Conservation (phyloP, 2,888 invertebrate species). For the Deilephila elpenor region DNA sequence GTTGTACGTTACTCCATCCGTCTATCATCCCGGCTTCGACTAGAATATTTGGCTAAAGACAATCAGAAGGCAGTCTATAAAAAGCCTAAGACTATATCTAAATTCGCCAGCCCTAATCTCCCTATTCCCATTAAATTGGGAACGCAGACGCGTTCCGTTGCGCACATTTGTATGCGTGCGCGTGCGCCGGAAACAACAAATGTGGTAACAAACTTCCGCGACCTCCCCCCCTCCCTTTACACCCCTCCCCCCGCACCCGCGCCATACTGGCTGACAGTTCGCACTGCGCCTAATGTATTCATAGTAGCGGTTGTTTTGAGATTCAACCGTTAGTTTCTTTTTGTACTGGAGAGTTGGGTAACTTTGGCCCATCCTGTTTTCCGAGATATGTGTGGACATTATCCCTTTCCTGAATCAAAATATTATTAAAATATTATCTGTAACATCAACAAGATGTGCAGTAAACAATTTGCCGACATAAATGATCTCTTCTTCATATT, state of each 20-base stretch:
- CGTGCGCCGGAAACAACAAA: conserved; percentile 72
- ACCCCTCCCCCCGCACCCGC: conserved; percentile 21
- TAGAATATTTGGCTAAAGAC: too few relatives aligned
- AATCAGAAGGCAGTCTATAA: too few relatives aligned
- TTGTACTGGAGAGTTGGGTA: background rate
- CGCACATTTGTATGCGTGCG: conserved; percentile 62
- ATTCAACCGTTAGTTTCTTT: background rate
- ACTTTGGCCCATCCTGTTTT: too few relatives aligned
- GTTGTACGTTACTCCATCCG: too few relatives aligned
- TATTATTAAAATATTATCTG: too few relatives aligned
- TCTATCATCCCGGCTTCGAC: too few relatives aligned
- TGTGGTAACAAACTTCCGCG: conserved; percentile 73
- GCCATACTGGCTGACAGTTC: conserved; percentile 50
- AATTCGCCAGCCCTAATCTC: conserved; percentile 28
- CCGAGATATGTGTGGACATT: too few relatives aligned
- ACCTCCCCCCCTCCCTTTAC: conserved; percentile 46
- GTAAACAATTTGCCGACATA: too few relatives aligned
- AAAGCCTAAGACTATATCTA: too few relatives aligned
- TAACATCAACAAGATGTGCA: too few relatives aligned
- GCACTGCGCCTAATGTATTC: conserved; percentile 22
- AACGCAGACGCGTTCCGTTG: conserved; percentile 66
- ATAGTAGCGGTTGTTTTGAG: conserved; percentile 25
- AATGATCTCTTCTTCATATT: too few relatives aligned
- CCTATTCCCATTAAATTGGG: conserved; percentile 62
- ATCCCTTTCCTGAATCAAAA: too few relatives aligned